Conservation (phyloP, 2,888 invertebrate genomes). For the Heliconius ethilla region DNA sequence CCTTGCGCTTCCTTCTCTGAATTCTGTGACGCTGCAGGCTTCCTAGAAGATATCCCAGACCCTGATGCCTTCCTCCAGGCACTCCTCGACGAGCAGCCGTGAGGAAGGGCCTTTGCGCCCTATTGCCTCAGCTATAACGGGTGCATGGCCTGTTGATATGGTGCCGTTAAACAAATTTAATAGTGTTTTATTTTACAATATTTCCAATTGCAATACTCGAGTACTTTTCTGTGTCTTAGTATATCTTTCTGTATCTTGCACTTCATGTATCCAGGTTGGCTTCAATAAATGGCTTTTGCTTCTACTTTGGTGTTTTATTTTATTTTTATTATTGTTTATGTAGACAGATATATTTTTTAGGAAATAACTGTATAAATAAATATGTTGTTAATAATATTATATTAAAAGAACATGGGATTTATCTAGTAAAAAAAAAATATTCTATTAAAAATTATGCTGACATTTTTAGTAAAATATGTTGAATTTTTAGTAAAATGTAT, state of each 20-base stretch:
- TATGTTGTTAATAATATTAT: too few species aligned
- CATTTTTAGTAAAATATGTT: too few species aligned
- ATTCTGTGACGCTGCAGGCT: slow-evolving; percentile 95
- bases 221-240: not conserved
- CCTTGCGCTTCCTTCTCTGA: slow-evolving; percentile 95
- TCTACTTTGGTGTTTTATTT: slow-evolving; percentile 46
- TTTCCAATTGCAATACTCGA: slow-evolving; percentile 1
- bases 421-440: too few species aligned
- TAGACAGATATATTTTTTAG: not conserved
- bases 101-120: slow-evolving; percentile 58
- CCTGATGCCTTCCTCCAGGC: slow-evolving; percentile 79
- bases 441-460: too few species aligned
- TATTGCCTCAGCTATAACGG: slow-evolving; percentile 63
- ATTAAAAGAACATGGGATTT: too few species aligned
- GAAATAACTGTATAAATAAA: too few species aligned
- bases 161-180: slow-evolving; percentile 43
- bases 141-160: slow-evolving; percentile 60
- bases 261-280: slow-evolving; percentile 48
- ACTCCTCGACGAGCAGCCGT: slow-evolving; percentile 67
- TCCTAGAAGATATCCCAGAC: slow-evolving; percentile 85
- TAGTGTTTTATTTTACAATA: slow-evolving; percentile 28
- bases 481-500: too few species aligned
- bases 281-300: slow-evolving; percentile 53
- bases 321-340: not conserved
- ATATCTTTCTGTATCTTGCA: slow-evolving; percentile 31